Percentiles rank a stretch among this genome's conserved stretches.
Evolutionary conservation across 1,140 invertebrate species (phyloP).

Genomic region (Atta colombica): DNA sequence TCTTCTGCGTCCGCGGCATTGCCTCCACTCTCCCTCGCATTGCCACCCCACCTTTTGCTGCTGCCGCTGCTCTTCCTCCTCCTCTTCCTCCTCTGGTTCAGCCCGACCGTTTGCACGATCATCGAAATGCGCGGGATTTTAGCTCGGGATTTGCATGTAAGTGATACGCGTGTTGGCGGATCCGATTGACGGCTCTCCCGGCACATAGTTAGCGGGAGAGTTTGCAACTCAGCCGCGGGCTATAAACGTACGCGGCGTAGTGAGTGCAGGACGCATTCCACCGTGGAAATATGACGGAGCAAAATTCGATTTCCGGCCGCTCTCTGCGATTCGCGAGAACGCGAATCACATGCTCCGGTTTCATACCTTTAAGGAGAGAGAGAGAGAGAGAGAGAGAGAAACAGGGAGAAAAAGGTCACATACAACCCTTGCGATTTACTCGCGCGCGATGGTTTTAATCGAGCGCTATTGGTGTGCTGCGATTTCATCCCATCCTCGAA

Average conservation of each 20-base stretch:
- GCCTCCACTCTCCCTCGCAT: conserved; percentile 23
- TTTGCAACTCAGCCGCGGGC: conserved; percentile 58
- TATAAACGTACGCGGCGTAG: conserved; percentile 37
- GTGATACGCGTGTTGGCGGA: conserved; percentile 84
- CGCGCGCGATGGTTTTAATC: conserved; percentile 39
- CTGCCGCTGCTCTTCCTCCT: conserved; percentile 35
- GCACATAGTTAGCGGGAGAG: conserved; percentile 71
- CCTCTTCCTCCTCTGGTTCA: conserved; percentile 65
- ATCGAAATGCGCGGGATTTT: conserved; percentile 82
- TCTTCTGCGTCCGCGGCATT: conserved; percentile 23
- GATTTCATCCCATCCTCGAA: conserved; percentile 28
- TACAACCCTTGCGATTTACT: not conserved
- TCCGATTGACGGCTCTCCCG: conserved; percentile 84
- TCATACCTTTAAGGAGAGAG: conserved; percentile 52
- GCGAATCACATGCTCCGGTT: not conserved
- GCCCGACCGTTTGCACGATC: conserved; percentile 75
- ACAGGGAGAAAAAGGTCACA: not conserved
- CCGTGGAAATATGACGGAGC: conserved; percentile 55
- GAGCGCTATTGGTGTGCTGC: conserved; percentile 27
- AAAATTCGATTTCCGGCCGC: conserved; percentile 47
- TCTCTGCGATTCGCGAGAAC: conserved; percentile 35
- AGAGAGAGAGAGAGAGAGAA: conserved; percentile 26
- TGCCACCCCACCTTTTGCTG: conserved; percentile 33
- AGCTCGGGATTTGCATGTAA: conserved; percentile 85
- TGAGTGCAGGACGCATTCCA: conserved; percentile 60